Evolutionary conservation across 1,140 invertebrate species (phyloP).

Genomic region (Bombus soroeensis): DNA sequence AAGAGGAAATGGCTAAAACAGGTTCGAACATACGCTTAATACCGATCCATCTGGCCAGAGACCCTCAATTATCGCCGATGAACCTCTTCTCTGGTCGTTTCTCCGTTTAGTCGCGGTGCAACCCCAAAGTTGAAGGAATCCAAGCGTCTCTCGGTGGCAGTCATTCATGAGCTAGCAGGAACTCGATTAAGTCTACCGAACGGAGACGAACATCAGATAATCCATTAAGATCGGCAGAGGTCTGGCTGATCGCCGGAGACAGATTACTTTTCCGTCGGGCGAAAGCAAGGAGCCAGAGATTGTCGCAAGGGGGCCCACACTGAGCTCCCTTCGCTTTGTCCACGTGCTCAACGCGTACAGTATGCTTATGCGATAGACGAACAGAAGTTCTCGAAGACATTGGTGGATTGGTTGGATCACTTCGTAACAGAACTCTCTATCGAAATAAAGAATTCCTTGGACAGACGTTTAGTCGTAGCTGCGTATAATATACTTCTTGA

Average conservation of each 20-base stretch:
- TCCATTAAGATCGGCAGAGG: constrained; percentile 54
- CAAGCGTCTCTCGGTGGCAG: not conserved
- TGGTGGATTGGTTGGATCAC: not conserved
- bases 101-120: not conserved
- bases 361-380: too few relatives aligned
- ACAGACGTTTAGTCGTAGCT: not conserved
- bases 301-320: constrained; percentile 12
- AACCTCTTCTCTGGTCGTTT: too few relatives aligned
- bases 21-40: too few relatives aligned
- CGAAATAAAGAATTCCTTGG: not conserved
- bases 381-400: not conserved
- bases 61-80: too few relatives aligned
- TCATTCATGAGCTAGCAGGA: constrained; percentile 29
- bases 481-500: not conserved
- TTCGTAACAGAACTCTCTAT: not conserved
- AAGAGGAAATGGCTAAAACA: too few relatives aligned
- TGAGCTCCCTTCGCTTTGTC: constrained; percentile 27
- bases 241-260: constrained; percentile 59
- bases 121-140: not conserved
- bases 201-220: constrained; percentile 42
- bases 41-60: too few relatives aligned
- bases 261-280: constrained; percentile 50
- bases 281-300: constrained; percentile 37
- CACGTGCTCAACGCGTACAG: constrained; percentile 33
- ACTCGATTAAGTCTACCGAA: constrained; percentile 36